Conservation (phyloP, 2,888 invertebrate genomes). For the Parnassius orleans region DNA sequence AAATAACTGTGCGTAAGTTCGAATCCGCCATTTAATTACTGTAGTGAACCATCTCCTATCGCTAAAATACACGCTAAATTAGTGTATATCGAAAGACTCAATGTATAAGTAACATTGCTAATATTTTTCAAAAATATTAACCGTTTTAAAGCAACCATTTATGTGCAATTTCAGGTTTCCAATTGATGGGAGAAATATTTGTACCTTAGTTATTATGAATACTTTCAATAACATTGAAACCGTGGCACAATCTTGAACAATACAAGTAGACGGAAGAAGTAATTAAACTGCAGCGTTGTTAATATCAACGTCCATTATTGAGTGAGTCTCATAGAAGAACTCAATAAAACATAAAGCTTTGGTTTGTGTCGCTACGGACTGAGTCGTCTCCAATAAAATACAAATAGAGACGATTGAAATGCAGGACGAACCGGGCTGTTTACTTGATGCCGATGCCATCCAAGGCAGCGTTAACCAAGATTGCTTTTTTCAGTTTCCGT, state of each 20-base stretch:
- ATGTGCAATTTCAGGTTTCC: background rate
- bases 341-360: constrained; percentile 69
- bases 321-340: constrained; percentile 58
- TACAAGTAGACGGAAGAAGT: constrained; percentile 35
- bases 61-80: too few relatives aligned
- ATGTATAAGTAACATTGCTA: too few relatives aligned
- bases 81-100: too few relatives aligned
- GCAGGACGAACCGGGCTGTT: constrained; percentile 69
- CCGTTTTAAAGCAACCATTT: too few relatives aligned
- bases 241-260: constrained; percentile 5
- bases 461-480: constrained; percentile 67
- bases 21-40: too few relatives aligned
- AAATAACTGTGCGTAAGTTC: too few relatives aligned
- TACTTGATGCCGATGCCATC: constrained; percentile 62
- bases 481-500: constrained; percentile 70
- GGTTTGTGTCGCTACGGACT: constrained; percentile 50
- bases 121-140: too few relatives aligned
- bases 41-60: too few relatives aligned
- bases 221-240: constrained; percentile 13
- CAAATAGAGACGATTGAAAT: constrained; percentile 77
- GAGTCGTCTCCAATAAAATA: constrained; percentile 71
- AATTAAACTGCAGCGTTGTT: constrained; percentile 50
- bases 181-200: constrained; percentile 5
- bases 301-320: constrained; percentile 53
- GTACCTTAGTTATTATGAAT: background rate